Evolutionary conservation across 1,140 invertebrate genomes (phyloP), one percentile per base, ranked within the genome.

Genomic region (Homarus americanus): DNA sequence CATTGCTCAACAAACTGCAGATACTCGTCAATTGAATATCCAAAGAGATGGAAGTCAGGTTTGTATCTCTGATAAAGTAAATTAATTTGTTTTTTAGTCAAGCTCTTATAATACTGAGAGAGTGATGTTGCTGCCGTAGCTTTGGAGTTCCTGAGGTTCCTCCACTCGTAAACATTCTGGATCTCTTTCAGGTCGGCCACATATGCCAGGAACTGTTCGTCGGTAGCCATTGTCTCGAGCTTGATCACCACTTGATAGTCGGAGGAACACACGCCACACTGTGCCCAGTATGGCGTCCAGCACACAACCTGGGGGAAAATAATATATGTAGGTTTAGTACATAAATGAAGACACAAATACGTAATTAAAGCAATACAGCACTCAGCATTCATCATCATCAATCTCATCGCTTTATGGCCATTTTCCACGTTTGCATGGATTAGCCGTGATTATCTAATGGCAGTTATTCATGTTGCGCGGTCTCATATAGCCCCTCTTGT

Each of bases 121-220:
- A 69, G 58, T 17, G 78, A 20, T 3, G 32, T 36, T 0, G 53
- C 9, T 0, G 86, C 72, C 0, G 80, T 20, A 15, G 38, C 34
- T 10, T 20, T 9, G 28, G 44, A 5, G 32, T 76, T 36, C 17
- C 72, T 83, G 12, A 28, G 15, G 32, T 90, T 83, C 34, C 78
- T 32, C 88, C 88, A 90, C n/a, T 90, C 80, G n/a, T 63, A 28
- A 7, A 73, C 41, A 32, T 90, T 76, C 82, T 90, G 88, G 15
- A 90, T 90, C 82, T 90, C 88, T 53, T 82, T 90, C 79, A 90
- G 73, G 88, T 90, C 20, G 4, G 88, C 88, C 32, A 90, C 40
- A 20, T 90, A 82, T 1, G 88, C 88, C 24, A 90, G 49, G 15
- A 90, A 83, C 80, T 90, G 80, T 24, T 90, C 88, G 34, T 90